Conservation (phyloP, 2,888 invertebrate species). For the Coelinius sp. region DNA sequence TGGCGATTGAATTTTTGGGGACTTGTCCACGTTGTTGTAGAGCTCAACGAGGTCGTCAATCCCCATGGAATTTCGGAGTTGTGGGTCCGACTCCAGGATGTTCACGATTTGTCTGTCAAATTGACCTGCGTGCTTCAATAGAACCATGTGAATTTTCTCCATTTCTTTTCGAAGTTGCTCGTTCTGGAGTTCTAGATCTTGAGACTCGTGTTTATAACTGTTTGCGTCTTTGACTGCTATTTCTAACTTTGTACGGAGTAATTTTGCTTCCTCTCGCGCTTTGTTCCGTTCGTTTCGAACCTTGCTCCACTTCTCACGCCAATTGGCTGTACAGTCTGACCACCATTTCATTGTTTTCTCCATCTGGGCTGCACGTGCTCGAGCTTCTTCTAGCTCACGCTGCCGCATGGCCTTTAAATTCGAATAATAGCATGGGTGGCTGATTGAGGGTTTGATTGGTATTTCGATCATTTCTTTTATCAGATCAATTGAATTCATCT, state of each 20-base stretch:
- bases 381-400: conserved; percentile 93
- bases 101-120: conserved; percentile 73
- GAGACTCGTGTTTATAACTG: conserved; percentile 82
- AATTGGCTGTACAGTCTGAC: conserved; percentile 98
- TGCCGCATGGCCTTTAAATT: conserved; percentile 74
- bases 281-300: conserved; percentile 94
- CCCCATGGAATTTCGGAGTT: conserved; percentile 60
- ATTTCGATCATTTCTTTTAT: too few relatives aligned
- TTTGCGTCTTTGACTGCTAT: conserved; percentile 82
- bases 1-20: conserved; percentile 42
- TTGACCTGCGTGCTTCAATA: conserved; percentile 80
- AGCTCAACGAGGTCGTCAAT: conserved; percentile 61
- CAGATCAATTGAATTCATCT: too few relatives aligned
- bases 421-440: background rate
- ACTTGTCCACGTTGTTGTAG: conserved; percentile 59
- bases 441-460: too few relatives aligned
- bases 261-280: conserved; percentile 90
- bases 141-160: conserved; percentile 81
- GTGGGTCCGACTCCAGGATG: conserved; percentile 64
- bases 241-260: conserved; percentile 86
- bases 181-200: conserved; percentile 83
- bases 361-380: conserved; percentile 97
- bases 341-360: conserved; percentile 99
- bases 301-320: conserved; percentile 97
- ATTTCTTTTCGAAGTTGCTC: conserved; percentile 85